phyloP scores from a whole-genome alignment of 1,140 invertebrate genomes.

The Eulimnadia texana region DNA sequence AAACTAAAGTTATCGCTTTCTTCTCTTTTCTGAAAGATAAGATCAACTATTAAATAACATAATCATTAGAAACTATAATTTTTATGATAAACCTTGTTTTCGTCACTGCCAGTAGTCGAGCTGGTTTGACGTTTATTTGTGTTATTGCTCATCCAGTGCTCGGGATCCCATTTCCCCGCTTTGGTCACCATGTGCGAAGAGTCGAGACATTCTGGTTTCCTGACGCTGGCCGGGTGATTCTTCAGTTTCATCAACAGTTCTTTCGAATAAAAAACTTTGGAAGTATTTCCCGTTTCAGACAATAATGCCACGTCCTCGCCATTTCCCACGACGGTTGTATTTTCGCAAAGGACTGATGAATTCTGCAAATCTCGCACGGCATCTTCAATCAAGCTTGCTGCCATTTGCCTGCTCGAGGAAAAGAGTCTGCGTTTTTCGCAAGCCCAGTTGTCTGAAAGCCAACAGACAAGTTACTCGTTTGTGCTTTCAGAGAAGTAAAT shows the following conservation, averaged over 20 bases:
- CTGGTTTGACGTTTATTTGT: not conserved
- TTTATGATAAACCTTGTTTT: not conserved
- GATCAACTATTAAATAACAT: not conserved
- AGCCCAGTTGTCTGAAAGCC: too few species aligned
- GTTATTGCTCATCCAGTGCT: constrained; percentile 38
- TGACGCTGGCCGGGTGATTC: constrained; percentile 3
- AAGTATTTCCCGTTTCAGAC: not conserved
- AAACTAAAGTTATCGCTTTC: constrained; percentile 9
- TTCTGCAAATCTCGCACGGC: too few species aligned
- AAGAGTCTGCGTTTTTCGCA: too few species aligned
- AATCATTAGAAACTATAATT: not conserved
- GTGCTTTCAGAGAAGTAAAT: too few species aligned
- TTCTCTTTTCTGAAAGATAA: not conserved
- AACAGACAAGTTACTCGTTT: too few species aligned
- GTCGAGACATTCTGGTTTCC: not conserved
- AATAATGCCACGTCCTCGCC: too few species aligned
- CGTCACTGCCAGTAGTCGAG: not conserved
- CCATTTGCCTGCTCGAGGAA: too few species aligned
- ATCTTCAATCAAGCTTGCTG: too few species aligned
- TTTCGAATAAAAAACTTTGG: not conserved
- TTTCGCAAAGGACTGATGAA: too few species aligned
- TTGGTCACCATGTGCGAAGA: constrained; percentile 3
- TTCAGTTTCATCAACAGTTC: constrained; percentile 12
- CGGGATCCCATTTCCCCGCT: constrained; percentile 41
- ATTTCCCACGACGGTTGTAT: too few species aligned